Evolutionary conservation across 2,797 vertebrate species (phyloP).

Genomic region (Microctenopoma steveboyesi): DNA sequence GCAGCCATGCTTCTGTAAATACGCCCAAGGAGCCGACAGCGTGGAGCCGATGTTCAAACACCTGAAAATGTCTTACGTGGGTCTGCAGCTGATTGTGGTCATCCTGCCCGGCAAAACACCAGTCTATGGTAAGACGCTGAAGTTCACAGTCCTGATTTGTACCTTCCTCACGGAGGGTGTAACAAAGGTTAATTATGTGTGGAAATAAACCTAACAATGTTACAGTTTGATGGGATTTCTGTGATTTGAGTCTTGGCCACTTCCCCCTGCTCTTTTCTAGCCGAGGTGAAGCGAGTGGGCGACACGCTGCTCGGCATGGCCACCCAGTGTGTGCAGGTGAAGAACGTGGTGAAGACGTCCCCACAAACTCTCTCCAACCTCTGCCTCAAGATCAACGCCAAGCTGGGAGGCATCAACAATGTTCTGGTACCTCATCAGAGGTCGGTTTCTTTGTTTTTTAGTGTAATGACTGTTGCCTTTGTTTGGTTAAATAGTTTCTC

Average conservation of each 20-base stretch:
- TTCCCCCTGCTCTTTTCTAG: conserved; percentile 67
- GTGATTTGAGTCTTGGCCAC: neutral
- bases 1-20: conserved; percentile 99
- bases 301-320: conserved; percentile 99
- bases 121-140: conserved; percentile 89
- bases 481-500: conserved; percentile 4
- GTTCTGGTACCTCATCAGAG: conserved; percentile 98
- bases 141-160: neutral
- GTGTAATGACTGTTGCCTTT: conserved; percentile 3
- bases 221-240: neutral
- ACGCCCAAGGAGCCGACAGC: conserved; percentile 97
- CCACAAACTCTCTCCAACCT: conserved; percentile 98
- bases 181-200: neutral
- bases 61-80: conserved; percentile 97
- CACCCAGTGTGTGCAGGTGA: conserved; percentile 98
- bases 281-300: conserved; percentile 98
- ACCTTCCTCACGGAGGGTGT: neutral
- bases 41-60: conserved; percentile 99
- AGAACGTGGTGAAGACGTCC: conserved; percentile 99
- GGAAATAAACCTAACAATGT: neutral
- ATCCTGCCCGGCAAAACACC: conserved; percentile 98
- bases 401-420: conserved; percentile 98
- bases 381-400: conserved; percentile 99
- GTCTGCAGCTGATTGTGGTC: conserved; percentile 98
- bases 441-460: conserved; percentile 67